Evolutionary conservation across 2,888 invertebrate species (phyloP), one percentile per base, ranked within the genome.

Genomic region (Eretmocerus hayati): DNA sequence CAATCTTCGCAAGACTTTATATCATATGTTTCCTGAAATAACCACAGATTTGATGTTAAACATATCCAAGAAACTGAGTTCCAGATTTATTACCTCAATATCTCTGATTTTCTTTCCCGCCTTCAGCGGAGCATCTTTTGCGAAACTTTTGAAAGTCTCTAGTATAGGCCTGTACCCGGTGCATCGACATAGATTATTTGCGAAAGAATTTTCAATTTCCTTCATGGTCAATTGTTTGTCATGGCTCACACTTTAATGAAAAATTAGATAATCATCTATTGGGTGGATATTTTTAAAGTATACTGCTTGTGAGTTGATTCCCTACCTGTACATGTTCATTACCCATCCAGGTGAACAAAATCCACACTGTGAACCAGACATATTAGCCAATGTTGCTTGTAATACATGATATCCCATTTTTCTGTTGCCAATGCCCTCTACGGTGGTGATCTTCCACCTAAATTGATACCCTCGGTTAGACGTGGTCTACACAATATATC

Each of bases 101-200:
- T 70, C 83, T 1, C 67, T 63, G 30, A 81, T 71, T 60, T 75
- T 75, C 8, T 77, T 70, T 1, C 70, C 64, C 13, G 81, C 67
- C 36, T 69, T 61, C 42, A 77, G 71, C 6, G 78, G 74, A 5
- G 78, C 77, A 58, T 84, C 82, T 1, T 65, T 72, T 0, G 85
- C 83, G 56, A 86, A 81, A 2, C 84, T 80, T 67, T 88, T 88
- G 68, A 89, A 86, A 4, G 87, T 81, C 62, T 88, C 87, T 40
- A 86, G 73, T 51, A 89, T 89, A 1, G 87, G 79, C 5, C 87
- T 75, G 62, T 87, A 88, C 1, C 88, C 88, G 1, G 87, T 87
- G 61, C 87, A 87, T 48, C 87, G 74, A 56, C 87, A 87, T 15
- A 84, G 77, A 58, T 85, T 85, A 45, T 85, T 81, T 6, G 80